Evolutionary conservation across 2,888 invertebrate species (phyloP), one percentile per base, ranked within the genome.

Genomic region (Melikaiella ostensackeni): DNA sequence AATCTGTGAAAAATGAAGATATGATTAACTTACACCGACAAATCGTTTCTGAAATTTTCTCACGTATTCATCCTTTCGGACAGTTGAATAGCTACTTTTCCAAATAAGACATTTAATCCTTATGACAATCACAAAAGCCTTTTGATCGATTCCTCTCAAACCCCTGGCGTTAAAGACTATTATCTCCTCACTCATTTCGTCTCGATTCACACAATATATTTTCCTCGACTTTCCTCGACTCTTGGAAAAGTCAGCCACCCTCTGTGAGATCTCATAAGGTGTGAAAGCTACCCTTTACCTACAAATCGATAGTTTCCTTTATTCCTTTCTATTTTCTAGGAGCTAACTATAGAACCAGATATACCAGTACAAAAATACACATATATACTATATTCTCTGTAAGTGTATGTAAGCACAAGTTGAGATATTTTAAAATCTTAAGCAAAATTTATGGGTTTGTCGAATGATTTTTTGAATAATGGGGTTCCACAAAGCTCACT

Each of bases 171-270:
- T 19, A 66, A 66, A 66, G 66, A 46, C 42, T 30, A 66, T 66
- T 46, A 50, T 27, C 46, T 46, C 42, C 24, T 46, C 46, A 46
- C 46, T 30, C 46, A 66, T 27, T 30, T 66, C 46, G 66, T 27
- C 46, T 66, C 66, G 66, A 66, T 66, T 66, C 30, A 27, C 42
- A 46, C 66, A 46, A 66, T 66, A 66, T 66, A 66, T 30, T 50
- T 66, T 66, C 27, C 27, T 42, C 42, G 27, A 66, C 66, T 38
- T 27, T 46, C n/a, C 30, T 42, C 27, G 46, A 9, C 66, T 66
- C 66, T 66, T 66, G 66, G 66, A 66, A 66, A 66, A 66, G 66
- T 66, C 66, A 66, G 50, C 66, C 66, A 66, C 66, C 66, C 66
- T 66, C 66, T 66, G 66, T 46, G 66, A 66, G n/a, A 66, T 27